phyloP scores from a whole-genome alignment of 2,888 invertebrate genomes.

The Mamestra brassicae region DNA sequence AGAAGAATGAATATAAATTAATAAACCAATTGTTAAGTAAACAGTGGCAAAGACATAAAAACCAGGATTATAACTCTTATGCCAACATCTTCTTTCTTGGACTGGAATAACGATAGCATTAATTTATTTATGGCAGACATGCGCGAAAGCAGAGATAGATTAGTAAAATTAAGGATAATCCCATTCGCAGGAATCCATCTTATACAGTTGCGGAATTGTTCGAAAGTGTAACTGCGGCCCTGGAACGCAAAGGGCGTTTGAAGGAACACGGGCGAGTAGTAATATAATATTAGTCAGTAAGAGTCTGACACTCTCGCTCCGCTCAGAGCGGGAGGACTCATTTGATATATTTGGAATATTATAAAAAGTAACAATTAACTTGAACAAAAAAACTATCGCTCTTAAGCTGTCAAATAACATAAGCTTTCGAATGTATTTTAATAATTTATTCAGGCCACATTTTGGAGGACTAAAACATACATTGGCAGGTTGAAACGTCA shows the following conservation, averaged over 20 bases:
- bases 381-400: background rate
- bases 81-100: background rate
- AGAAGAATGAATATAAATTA: no score
- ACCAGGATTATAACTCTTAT: no score
- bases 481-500: background rate
- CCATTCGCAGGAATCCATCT: background rate
- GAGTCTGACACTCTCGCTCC: no score
- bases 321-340: no score
- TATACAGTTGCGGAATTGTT: no score
- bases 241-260: no score
- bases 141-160: background rate
- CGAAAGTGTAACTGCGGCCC: no score
- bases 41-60: no score
- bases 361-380: background rate
- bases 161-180: background rate
- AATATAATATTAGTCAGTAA: no score
- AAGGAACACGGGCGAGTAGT: no score
- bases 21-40: no score
- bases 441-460: background rate
- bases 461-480: background rate
- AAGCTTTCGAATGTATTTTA: background rate
- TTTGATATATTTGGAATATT: no score
- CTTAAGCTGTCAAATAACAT: background rate
- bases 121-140: background rate
- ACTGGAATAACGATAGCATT: background rate